Evolutionary conservation across 2,113 vertebrate genomes (phyloP).

Genomic region (Alethe castanea): DNA sequence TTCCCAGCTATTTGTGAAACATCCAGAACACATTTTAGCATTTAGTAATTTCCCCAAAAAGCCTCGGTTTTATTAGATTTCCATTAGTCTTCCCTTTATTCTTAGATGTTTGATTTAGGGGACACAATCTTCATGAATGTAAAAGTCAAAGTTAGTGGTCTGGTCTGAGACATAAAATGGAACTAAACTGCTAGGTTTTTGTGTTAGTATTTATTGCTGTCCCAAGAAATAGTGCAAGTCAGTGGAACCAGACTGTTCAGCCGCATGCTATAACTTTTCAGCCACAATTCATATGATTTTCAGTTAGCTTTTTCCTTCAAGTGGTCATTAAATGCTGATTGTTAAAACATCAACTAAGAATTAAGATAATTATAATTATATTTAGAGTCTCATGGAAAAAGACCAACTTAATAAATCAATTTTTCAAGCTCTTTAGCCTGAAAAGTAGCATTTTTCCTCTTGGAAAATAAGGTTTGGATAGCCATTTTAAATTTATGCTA

Average conservation of each 20-base stretch:
- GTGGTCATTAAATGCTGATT: neutral
- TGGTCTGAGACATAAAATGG: neutral
- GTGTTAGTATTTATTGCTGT: neutral
- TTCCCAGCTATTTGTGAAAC: neutral
- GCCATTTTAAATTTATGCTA: neutral
- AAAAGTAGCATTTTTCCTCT: neutral
- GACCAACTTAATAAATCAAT: neutral
- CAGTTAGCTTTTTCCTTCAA: neutral
- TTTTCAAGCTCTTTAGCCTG: neutral
- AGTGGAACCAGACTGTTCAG: fast-evolving
- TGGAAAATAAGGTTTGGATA: neutral
- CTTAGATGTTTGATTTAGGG: neutral
- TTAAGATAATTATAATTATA: neutral
- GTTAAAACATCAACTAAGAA: neutral
- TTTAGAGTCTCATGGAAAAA: neutral
- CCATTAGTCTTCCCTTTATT: neutral
- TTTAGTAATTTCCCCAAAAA: neutral
- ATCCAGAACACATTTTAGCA: neutral
- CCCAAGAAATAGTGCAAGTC: neutral
- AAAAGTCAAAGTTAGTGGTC: neutral
- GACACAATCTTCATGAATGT: neutral
- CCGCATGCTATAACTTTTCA: neutral
- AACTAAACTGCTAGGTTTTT: neutral
- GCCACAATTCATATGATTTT: neutral
- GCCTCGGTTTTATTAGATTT: neutral